A percentile compares a stretch with the other conserved stretches of the same genome.
These are phyloP conservation scores for Falcunculus frontatus DNA, from an alignment of 2,113 vertebrate species.

Conservation along the genomic window DNA sequence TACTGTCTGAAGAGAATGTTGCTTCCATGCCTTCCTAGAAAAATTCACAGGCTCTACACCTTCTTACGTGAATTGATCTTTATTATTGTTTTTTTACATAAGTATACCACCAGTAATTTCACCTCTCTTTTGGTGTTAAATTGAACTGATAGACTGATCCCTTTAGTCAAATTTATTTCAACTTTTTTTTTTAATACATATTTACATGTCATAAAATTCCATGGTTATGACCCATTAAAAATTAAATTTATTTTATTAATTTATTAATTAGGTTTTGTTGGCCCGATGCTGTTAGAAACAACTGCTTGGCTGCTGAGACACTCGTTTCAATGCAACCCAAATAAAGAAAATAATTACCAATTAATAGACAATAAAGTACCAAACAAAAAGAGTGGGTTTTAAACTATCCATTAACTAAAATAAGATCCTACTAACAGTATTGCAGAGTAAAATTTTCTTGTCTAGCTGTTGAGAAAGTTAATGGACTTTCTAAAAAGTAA, in stretches of 20 bases:
- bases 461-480: not conserved
- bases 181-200: not conserved
- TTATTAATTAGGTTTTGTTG: no score
- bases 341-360: not conserved
- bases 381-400: not conserved
- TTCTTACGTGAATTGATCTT: not conserved
- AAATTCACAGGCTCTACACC: not conserved
- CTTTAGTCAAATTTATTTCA: not conserved
- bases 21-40: not conserved
- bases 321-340: not conserved
- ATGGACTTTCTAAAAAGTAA: not conserved
- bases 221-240: constrained; percentile 84
- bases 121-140: not conserved
- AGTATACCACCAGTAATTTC: not conserved
- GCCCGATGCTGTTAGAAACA: not conserved
- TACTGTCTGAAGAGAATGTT: not conserved
- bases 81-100: not conserved
- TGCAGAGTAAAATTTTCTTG: not conserved
- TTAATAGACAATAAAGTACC: not conserved
- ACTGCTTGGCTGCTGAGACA: not conserved
- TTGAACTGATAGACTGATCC: not conserved
- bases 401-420: not conserved
- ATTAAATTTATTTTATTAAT: no score
- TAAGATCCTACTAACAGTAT: not conserved
- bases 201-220: constrained; percentile 86